Evolutionary conservation across 2,888 invertebrate species (phyloP).

Genomic region (Adelphocoris suturalis): DNA sequence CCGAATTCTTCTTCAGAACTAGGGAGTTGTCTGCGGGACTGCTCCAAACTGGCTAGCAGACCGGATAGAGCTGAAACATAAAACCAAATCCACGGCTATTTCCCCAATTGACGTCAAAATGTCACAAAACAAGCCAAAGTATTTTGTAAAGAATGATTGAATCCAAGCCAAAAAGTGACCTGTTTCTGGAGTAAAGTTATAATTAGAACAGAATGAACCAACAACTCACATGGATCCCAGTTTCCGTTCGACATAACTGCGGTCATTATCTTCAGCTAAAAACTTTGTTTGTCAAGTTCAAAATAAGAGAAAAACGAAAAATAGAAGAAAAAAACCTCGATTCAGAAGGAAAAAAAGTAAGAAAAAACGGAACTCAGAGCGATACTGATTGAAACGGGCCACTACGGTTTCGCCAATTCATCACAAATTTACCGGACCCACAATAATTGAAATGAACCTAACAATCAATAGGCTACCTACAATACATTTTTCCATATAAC

Average conservation of each 20-base stretch:
- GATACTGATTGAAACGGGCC: not conserved
- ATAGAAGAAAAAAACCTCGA: not conserved
- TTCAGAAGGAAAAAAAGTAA: not conserved
- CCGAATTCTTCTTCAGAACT: constrained; percentile 89
- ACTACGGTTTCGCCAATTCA: constrained; percentile 7
- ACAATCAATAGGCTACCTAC: not conserved
- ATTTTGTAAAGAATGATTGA: not conserved
- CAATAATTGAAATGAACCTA: not conserved
- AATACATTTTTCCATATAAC: not conserved
- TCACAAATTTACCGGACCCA: not conserved
- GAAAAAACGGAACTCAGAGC: not conserved
- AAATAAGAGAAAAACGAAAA: not conserved
- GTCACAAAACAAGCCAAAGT: constrained; percentile 7
- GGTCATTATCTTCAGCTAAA: constrained; percentile 78
- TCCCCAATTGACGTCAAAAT: constrained; percentile 32
- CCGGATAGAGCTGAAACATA: constrained; percentile 86
- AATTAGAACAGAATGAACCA: constrained; percentile 64
- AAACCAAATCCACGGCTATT: not conserved
- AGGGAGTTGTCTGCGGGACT: constrained; percentile 85
- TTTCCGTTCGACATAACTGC: constrained; percentile 83
- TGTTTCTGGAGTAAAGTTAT: constrained; percentile 54
- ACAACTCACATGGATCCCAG: constrained; percentile 82
- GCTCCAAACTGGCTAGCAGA: constrained; percentile 89
- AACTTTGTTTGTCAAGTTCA: not conserved
- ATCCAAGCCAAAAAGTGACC: constrained; percentile 27